A percentile compares a stretch with the other conserved stretches of the same genome.
These are phyloP conservation scores for Ondatra zibethicus DNA, from an alignment of 2,113 vertebrate species.

Conservation along the genomic window DNA sequence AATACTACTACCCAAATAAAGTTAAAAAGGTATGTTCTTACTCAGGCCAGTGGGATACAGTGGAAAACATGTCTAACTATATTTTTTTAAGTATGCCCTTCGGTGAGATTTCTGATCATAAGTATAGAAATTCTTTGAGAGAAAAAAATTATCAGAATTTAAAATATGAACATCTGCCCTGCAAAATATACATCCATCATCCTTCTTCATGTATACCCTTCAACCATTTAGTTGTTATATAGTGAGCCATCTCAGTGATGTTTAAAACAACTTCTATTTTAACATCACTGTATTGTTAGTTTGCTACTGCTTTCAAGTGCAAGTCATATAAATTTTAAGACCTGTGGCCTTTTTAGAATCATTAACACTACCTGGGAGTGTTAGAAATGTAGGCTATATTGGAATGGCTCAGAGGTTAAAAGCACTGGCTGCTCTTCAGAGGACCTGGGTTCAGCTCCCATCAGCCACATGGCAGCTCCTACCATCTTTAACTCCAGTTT, in stretches of 20 bases:
- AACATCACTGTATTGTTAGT: constrained; percentile 29
- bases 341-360: neutral
- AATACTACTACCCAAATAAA: neutral
- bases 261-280: constrained; percentile 45
- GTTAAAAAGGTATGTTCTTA: neutral
- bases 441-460: neutral
- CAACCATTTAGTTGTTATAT: neutral
- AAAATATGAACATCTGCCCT: neutral
- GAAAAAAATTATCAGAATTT: neutral
- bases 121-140: neutral
- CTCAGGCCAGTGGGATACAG: neutral
- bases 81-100: neutral
- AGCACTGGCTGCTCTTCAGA: neutral
- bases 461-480: neutral
- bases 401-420: neutral
- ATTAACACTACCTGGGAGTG: neutral
- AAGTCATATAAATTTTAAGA: neutral
- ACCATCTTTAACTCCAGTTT: neutral
- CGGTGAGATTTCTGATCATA: constrained; percentile 1
- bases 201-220: neutral
- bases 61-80: neutral
- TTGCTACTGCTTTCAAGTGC: constrained; percentile 1
- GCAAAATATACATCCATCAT: neutral
- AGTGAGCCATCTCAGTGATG: neutral
- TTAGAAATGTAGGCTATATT: neutral